phyloP scores from a whole-genome alignment of 2,113 vertebrate genomes.

The Tachuris rubrigastra region DNA sequence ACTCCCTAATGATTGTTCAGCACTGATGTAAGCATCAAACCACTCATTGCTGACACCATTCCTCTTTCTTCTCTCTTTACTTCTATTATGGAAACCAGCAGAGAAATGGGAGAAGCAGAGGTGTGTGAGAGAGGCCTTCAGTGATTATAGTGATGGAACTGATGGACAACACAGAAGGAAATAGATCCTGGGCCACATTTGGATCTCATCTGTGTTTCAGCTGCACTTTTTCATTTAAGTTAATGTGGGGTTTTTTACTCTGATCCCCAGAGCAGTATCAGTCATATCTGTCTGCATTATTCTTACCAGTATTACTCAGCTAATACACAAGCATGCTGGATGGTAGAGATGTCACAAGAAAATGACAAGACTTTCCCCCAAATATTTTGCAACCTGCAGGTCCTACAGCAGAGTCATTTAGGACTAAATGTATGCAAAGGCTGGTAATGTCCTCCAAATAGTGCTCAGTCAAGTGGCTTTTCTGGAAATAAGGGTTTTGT shows the following conservation, averaged over 20 bases:
- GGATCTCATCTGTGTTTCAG: not conserved
- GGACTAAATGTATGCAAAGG: not conserved
- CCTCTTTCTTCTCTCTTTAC: not conserved
- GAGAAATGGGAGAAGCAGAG: not conserved
- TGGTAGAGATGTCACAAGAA: not conserved
- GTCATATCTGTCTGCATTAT: not conserved
- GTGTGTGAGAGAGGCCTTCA: not conserved
- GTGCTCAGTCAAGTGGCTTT: not conserved
- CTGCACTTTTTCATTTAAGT: not conserved
- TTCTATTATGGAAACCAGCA: not conserved
- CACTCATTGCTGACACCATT: not conserved
- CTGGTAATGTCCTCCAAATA: not conserved
- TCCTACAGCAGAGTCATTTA: not conserved
- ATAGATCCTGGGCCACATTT: not conserved
- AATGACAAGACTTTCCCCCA: not conserved
- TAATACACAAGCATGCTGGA: not conserved
- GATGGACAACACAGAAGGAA: not conserved
- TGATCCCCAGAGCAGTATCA: not conserved
- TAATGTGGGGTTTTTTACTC: not conserved
- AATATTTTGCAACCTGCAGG: not conserved
- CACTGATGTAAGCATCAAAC: not conserved
- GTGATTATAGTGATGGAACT: no score
- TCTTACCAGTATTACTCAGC: not conserved
- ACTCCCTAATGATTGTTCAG: not conserved
- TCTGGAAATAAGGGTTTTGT: not conserved